Conservation (phyloP, 2,888 invertebrate genomes). For the Dryococelus australis region DNA sequence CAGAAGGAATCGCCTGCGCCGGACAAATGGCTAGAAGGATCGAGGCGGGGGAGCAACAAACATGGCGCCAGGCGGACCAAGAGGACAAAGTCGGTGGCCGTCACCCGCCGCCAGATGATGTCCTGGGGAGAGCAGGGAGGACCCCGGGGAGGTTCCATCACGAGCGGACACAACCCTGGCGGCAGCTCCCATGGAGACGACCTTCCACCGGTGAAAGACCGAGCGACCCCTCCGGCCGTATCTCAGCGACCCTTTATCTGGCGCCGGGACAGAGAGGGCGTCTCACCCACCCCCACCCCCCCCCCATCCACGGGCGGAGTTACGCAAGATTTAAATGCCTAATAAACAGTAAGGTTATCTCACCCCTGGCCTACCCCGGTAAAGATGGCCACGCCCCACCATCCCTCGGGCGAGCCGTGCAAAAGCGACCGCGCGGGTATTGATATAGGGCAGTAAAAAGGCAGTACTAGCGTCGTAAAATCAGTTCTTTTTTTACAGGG, state of each 20-base stretch:
- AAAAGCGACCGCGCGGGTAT: not conserved
- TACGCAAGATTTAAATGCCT: conserved; percentile 23
- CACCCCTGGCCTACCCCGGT: not conserved
- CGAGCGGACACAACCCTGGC: not conserved
- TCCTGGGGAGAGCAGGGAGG: no score
- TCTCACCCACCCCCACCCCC: not conserved
- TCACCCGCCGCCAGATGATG: no score
- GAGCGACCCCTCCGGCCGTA: not conserved
- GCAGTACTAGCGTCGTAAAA: not conserved
- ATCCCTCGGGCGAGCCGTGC: not conserved
- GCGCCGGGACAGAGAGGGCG: not conserved
- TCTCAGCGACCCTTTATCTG: conserved; percentile 1
- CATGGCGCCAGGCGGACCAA: no score
- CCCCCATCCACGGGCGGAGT: not conserved
- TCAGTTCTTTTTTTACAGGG: not conserved
- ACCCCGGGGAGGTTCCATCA: not conserved
- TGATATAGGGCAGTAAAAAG: conserved; percentile 3
- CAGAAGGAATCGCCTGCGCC: no score
- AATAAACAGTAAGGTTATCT: conserved; percentile 30
- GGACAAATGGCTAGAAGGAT: no score
- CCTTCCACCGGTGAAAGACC: not conserved
- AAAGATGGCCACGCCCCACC: not conserved
- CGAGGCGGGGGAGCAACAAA: no score
- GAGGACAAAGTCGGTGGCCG: no score
- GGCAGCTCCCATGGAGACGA: not conserved